Base-by-base conservation (phyloP, 2,888 invertebrate species). In the Sicus ferrugineus region DNA sequence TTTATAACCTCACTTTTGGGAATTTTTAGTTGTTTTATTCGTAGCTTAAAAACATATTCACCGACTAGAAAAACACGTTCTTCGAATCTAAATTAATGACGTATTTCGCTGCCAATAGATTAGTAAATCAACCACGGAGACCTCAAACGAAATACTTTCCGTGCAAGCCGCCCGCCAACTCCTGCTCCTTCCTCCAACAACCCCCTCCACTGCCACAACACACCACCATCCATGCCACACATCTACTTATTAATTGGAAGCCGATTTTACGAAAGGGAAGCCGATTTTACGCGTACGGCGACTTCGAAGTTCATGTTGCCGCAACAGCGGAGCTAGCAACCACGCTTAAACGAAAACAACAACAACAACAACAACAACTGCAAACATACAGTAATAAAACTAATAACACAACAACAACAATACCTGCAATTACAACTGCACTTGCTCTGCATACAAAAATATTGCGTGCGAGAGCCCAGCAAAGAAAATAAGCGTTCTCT, bases 391-490 rank as follows among this genome's bases (percentile, higher is more conserved):
- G 6, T 16, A 23, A 54, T 23, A 54, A 54, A 1, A 28, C 7
- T 54, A 54, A 54, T 26, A 26, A 54, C 2, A 52, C 19, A 28
- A 54, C 16, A 3, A 54, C 26, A 28, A 26, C 23, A 3, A 54
- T 11, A 54, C 14, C 26, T 4, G 16, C 50, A 50, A 50, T 50
- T 46, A 59, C 46, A 67, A 23, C 26, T 59, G 67, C 58, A 59
- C 50, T 58, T 59, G 59, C 67, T 21, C 23, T 30, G 59, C 59
- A 58, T 67, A 59, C 67, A 11, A 54, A 65, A 59, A 61, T 42
- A 61, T 14, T 34, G 28, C 16, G 23, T 34, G 2, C 6, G n/a
- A 9, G 54, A 21, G 9, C 23, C 1, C n/a, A 46, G 46, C 46
- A 46, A 46, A 46, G 3, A 46, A 46, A 6, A 46, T n/a, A 63